Base-by-base conservation (phyloP, 2,888 invertebrate genomes). In the Lagria hirta region DNA sequence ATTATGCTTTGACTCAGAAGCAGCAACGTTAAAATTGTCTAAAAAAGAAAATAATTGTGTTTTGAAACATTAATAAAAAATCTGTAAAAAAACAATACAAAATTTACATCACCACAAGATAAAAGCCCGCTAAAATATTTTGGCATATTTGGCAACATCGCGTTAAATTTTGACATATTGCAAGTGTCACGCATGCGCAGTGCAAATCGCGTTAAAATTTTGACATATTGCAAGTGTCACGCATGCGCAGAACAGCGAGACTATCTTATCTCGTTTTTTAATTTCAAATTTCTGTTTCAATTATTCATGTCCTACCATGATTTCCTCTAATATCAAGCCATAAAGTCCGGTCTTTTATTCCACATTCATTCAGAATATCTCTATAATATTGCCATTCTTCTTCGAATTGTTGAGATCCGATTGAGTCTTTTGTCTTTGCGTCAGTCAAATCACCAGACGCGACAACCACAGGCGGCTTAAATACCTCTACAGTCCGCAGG, bases 311-410 rank as follows among this genome's bases (percentile, higher is more conserved):
- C 64, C 68, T 74, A 89, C 90, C 92, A 79, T 93, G 93, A 77
- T 93, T 93, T 69, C 94, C 94, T 70, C 93, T 76, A 49, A 92
- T 85, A 73, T 94, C 94, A 46, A 94, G 73, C 92, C 93, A 94
- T 16, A 80, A 72, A 2, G 89, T 88, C 62, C 80, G 81, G 23
- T 83, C 74, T 32, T 74, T 74, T 13, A 89, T 78, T 55, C 79
- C 77, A 24, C 82, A 80, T 52, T 84, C 81, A 29, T 79, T 73
- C 17, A 93, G 73, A 48, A 86, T 77, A 59, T 81, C 76, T 55
- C 80, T 75, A 66, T 94, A 95, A 56, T 81, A 77, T 49, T 81
- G 68, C 94, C 94, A 95, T 73, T 95, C 94, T 49, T 81, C 80
- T 56, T 83, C 73, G 54, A 82, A 83, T 72, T 94, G 93, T 22